These are phyloP conservation scores for Mus musculus DNA, from an alignment of 2,113 vertebrate species.

Conservation along the genomic window DNA sequence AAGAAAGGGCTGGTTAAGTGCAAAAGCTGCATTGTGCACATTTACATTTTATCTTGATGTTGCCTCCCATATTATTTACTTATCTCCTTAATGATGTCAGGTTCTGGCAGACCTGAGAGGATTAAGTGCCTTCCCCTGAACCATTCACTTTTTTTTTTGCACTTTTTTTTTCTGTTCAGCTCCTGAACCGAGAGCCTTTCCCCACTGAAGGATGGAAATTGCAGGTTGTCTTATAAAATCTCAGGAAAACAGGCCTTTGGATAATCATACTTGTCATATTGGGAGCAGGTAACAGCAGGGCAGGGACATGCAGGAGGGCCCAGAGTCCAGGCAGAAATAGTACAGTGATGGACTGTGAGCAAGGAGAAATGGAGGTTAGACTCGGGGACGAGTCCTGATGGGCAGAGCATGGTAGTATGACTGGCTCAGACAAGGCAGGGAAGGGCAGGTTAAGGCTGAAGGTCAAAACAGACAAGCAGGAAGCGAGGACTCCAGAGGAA, in stretches of 20 bases:
- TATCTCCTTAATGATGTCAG: conserved; percentile 64
- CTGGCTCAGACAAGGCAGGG: neutral
- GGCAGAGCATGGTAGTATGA: neutral
- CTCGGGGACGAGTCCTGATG: neutral
- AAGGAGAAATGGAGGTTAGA: conserved; percentile 67
- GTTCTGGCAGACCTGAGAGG: conserved; percentile 20
- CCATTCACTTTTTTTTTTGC: neutral
- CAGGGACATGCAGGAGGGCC: neutral
- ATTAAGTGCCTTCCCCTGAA: neutral
- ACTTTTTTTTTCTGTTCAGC: neutral
- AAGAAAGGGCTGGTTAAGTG: neutral
- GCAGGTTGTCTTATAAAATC: conserved; percentile 73
- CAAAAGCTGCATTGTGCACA: conserved; percentile 3
- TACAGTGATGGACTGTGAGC: neutral
- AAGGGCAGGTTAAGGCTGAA: neutral
- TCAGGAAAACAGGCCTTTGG: conserved; percentile 65
- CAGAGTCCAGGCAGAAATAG: neutral
- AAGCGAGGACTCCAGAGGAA: neutral
- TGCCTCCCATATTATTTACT: conserved; percentile 40
- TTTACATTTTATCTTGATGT: conserved; percentile 47
- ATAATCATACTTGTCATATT: conserved; percentile 76
- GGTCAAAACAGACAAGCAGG: neutral
- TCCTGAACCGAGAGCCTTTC: conserved; percentile 52
- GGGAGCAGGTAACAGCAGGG: conserved; percentile 62
- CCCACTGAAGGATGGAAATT: conserved; percentile 61